Conservation (phyloP, 2,888 invertebrate species). For the Apamea sordens region DNA sequence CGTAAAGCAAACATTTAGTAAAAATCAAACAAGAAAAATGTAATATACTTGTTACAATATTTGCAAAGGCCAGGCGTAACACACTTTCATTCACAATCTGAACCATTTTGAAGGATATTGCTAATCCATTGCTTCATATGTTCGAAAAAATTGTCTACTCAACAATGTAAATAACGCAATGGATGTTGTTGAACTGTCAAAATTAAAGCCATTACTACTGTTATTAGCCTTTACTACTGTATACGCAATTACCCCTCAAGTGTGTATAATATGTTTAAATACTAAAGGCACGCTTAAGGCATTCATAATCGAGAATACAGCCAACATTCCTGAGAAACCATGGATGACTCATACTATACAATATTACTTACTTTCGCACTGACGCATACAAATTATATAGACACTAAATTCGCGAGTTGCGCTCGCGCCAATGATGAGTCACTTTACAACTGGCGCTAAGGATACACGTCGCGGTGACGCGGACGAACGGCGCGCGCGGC, state of each 20-base stretch:
- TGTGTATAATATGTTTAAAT: neutral
- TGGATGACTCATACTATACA: slow-evolving; percentile 47
- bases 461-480: neutral
- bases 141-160: too few relatives aligned
- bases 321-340: slow-evolving; percentile 44
- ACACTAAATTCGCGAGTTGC: neutral
- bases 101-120: too few relatives aligned
- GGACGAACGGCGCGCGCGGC: neutral
- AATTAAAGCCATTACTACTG: too few relatives aligned
- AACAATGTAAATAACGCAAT: too few relatives aligned
- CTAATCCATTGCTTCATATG: too few relatives aligned
- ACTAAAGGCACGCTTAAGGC: slow-evolving; percentile 7
- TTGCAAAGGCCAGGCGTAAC: neutral
- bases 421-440: slow-evolving; percentile 36
- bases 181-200: too few relatives aligned
- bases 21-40: neutral
- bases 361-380: slow-evolving; percentile 48
- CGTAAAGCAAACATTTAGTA: neutral
- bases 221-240: too few relatives aligned
- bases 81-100: too few relatives aligned
- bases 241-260: too few relatives aligned
- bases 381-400: slow-evolving; percentile 54
- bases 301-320: neutral
- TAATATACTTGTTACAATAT: neutral
- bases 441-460: slow-evolving; percentile 35